Conservation (phyloP, 2,113 vertebrate genomes). For the Myotis davidii region DNA sequence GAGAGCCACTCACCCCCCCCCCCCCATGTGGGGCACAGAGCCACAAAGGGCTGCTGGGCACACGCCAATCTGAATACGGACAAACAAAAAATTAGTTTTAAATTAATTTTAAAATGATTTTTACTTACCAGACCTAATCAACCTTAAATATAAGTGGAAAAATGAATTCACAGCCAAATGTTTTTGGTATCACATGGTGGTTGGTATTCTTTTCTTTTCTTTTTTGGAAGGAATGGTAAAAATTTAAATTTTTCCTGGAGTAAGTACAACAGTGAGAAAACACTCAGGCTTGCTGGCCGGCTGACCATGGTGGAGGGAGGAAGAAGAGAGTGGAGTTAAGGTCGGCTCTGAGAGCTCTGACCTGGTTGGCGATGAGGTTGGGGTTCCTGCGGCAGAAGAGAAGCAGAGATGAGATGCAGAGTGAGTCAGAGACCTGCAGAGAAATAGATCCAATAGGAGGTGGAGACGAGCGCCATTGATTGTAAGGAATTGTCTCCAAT, state of each 20-base stretch:
- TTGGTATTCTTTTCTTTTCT: neutral
- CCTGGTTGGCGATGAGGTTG: neutral
- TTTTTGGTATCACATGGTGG: neutral
- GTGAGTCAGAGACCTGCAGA: neutral
- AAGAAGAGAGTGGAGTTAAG: neutral
- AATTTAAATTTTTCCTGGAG: neutral
- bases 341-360: neutral
- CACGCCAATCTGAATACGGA: rapidly evolving
- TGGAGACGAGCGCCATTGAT: too few species aligned
- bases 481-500: neutral
- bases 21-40: neutral
- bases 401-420: neutral
- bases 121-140: neutral
- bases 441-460: neutral
- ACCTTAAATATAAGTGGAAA: neutral
- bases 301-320: neutral
- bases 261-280: neutral
- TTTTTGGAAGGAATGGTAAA: neutral
- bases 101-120: neutral
- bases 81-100: neutral
- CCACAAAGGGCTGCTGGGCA: rapidly evolving
- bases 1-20: rapidly evolving
- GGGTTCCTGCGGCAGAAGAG: neutral
- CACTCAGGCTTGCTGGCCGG: neutral
- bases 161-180: neutral